Evolutionary conservation across 2,888 invertebrate species (phyloP).

Genomic region (Salpingus planirostris): DNA sequence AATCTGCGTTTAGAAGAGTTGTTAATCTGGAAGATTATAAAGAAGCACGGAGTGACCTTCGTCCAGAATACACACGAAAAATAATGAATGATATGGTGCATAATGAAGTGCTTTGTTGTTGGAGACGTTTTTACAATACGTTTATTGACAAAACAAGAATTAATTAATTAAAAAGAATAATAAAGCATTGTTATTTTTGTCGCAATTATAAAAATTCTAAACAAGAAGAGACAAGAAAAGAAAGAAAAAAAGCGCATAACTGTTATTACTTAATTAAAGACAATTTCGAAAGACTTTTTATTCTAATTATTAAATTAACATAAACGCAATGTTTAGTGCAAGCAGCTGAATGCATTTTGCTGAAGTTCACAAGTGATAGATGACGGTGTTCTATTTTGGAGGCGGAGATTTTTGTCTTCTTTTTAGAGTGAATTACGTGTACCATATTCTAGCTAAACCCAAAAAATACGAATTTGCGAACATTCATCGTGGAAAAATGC

Average conservation of each 20-base stretch:
- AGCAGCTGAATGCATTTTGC: slow-evolving; percentile 13
- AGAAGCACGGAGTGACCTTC: slow-evolving; percentile 17
- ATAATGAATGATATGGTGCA: slow-evolving; percentile 13
- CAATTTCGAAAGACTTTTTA: no score
- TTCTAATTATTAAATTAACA: no score
- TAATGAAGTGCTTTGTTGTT: slow-evolving; percentile 20
- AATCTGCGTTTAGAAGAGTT: slow-evolving; percentile 11
- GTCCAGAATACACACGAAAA: slow-evolving; percentile 17
- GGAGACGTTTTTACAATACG: slow-evolving; percentile 8
- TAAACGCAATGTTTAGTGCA: slow-evolving; percentile 15
- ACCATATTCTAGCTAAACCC: no score
- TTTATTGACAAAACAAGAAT: slow-evolving; percentile 2
- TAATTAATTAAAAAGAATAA: neutral
- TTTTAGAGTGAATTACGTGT: slow-evolving; percentile 8
- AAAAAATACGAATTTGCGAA: slow-evolving; percentile 5
- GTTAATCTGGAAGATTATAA: slow-evolving; percentile 18
- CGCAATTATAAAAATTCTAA: slow-evolving; percentile 16
- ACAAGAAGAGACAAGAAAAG: no score
- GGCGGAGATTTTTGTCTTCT: slow-evolving; percentile 9
- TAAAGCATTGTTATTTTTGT: slow-evolving; percentile 14
- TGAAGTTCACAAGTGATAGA: slow-evolving; percentile 14
- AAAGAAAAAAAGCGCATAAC: no score
- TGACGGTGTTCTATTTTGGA: slow-evolving; percentile 11
- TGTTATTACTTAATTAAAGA: no score
- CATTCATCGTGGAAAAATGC: no score